Base-by-base conservation (phyloP, 2,797 vertebrate species). In the Sebastes iracundus region DNA sequence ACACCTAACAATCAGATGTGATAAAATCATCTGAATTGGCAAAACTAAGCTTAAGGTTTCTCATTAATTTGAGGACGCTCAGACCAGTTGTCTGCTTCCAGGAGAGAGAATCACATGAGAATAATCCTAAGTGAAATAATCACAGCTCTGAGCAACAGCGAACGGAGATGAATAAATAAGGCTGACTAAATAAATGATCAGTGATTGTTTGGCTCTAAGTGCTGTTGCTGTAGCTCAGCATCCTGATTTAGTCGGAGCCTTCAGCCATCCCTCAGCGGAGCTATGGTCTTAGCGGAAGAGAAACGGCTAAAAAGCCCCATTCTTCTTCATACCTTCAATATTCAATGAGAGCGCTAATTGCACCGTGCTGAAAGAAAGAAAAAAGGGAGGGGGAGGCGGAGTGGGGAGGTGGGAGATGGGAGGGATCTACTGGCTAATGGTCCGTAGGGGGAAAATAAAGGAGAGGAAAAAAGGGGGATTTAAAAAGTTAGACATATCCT, bases 291-390 rank as follows among this genome's bases (percentile, higher is more conserved):
- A 91, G 89, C 93, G 94, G 95, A 96, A 95, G 94, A 93, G 92
- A 95, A 95, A 91, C 80, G 82, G 92, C 93, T 95, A 94, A 95
- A 96, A 95, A 94, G 94, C 92, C 91, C 90, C 92, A 96, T 96
- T 94, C 92, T 94, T 96, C 93, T 95, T 94, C 90, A 93, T 93
- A 94, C 94, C 90, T 96, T 96, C 95, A 96, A 95, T 96, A 96
- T 96, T 96, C 94, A 94, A 93, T 95, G 94, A 96, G 95, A 94
- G 90, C 68, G 85, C 93, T 96, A 96, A 96, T 95, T 96, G 95
- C 93, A 94, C 80, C 58, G 70, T 75, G 89, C 89, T 89, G 90
- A 93, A 90, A 90, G 93, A 91, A 88, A 91, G 81, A 87, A 91
- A 88, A 80, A 56, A 22, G 27, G 77, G 87, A 68, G 84, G 23